These are phyloP conservation scores for Trichoplusia ni DNA, from an alignment of 1,140 invertebrate species.

Conservation along the genomic window DNA sequence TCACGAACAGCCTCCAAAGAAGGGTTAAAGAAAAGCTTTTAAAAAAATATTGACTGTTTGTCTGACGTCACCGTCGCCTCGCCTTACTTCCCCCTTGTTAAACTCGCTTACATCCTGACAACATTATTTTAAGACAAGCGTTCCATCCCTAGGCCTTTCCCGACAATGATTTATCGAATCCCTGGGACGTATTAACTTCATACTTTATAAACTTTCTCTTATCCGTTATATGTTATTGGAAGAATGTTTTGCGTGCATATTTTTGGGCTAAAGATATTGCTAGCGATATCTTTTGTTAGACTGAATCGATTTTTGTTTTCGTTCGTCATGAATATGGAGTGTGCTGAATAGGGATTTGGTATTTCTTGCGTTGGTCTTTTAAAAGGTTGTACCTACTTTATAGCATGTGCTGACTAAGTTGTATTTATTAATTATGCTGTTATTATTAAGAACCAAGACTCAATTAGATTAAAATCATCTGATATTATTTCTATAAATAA, in stretches of 20 bases:
- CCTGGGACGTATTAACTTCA: conserved; percentile 61
- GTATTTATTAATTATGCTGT: no score
- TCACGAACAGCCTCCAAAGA: no score
- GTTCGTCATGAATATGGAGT: neutral
- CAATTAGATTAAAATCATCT: no score
- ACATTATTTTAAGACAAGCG: conserved; percentile 57
- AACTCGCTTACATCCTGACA: conserved; percentile 56
- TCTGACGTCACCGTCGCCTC: conserved; percentile 22
- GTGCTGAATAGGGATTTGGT: no score
- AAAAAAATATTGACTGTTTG: conserved; percentile 19
- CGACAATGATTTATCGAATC: conserved; percentile 69
- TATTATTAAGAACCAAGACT: no score
- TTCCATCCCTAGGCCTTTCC: conserved; percentile 53
- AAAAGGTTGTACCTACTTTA: no score
- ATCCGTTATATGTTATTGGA: conserved; percentile 19
- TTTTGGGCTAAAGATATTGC: neutral
- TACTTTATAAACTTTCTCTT: conserved; percentile 52
- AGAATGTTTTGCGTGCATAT: conserved; percentile 2
- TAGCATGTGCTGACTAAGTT: no score
- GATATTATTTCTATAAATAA: no score
- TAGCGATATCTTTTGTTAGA: neutral
- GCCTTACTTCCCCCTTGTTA: conserved; percentile 47
- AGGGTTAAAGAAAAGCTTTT: no score
- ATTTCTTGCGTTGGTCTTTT: no score
- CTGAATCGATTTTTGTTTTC: neutral